phyloP scores from a whole-genome alignment of 2,797 vertebrate species.

The Cynopterus sphinx region DNA sequence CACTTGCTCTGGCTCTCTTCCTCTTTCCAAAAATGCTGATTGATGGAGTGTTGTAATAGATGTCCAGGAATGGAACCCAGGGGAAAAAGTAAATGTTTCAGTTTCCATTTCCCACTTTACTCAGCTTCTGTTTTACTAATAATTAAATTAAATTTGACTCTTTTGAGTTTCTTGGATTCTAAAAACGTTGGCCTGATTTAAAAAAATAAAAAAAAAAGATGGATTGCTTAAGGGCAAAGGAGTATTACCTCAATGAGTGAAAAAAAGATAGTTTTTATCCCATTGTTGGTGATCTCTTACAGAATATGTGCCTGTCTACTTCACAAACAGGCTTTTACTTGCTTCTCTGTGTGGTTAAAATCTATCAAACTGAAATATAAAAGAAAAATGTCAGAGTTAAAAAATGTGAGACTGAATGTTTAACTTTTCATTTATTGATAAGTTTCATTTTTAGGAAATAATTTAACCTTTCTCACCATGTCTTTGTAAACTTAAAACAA shows the following conservation, averaged over 20 bases:
- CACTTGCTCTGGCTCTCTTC: not conserved
- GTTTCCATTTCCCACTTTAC: not conserved
- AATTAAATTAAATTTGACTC: not conserved
- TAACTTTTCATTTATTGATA: not conserved
- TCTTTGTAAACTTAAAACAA: not conserved
- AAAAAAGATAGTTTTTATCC: not conserved
- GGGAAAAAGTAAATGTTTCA: not conserved
- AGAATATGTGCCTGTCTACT: not conserved
- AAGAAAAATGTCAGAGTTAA: constrained; percentile 6
- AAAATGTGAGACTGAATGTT: not conserved
- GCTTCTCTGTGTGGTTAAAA: not conserved
- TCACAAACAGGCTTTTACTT: not conserved
- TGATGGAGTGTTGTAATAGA: fast-evolving
- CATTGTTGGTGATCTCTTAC: not conserved
- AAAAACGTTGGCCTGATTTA: not conserved
- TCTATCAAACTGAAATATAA: not conserved
- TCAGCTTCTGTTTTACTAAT: not conserved
- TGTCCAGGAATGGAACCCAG: not conserved
- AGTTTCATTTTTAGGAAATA: not conserved
- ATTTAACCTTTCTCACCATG: not conserved
- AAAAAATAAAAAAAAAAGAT: not conserved
- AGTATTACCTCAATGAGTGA: not conserved
- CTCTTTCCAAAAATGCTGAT: not conserved
- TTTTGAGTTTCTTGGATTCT: not conserved
- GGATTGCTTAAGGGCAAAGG: not conserved